Base-by-base conservation (phyloP, 2,888 invertebrate genomes). In the Andrena minutula region DNA sequence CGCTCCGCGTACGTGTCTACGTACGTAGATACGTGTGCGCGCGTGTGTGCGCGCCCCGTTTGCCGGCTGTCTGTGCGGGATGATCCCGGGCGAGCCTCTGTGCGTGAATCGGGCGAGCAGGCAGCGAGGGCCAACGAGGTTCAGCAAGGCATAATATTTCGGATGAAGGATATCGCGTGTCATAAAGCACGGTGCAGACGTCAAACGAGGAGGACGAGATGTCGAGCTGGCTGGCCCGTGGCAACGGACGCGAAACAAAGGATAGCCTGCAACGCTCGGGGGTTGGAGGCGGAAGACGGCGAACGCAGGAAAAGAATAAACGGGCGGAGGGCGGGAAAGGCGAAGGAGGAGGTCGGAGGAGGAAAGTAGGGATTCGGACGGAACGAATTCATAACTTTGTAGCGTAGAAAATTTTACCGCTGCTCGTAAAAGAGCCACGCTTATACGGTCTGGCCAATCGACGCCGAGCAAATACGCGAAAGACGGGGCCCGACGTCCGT, bases 91-190 rank as follows among this genome's bases (percentile, higher is more conserved):
- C 26, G 16, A 56, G 69, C 30, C 49, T 58, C 35, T 58, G 32
- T 32, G 56, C 66, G 68, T 35, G 47, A 53, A 72, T 68, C 49
- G 58, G 73, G 53, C 12, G 75, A 70, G 71, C n/a, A 12, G 58
- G 71, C n/a, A 12, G 58, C 58, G 56, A 75, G 65, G 75, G 70
- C 78, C 73, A 63, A 72, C 69, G 69, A 65, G 75, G 65, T 81
- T 72, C 83, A 80, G 85, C 84, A 85, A 85, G 86, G 85, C 85
- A 87, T 91, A 89, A 90, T 91, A 91, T 91, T 91, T 92, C 86
- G 89, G 86, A 90, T 91, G 89, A 92, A 91, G 91, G 89, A 91
- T 92, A 93, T 93, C 92, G 88, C 87, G 89, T 92, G 88, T 90
- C 92, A 91, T 91, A 92, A 92, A 92, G 91, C 90, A 69, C 69